Percentiles rank a stretch among this genome's conserved stretches.
Evolutionary conservation across 2,888 invertebrate genomes (phyloP).

Genomic region (Eupithecia pulchellata): DNA sequence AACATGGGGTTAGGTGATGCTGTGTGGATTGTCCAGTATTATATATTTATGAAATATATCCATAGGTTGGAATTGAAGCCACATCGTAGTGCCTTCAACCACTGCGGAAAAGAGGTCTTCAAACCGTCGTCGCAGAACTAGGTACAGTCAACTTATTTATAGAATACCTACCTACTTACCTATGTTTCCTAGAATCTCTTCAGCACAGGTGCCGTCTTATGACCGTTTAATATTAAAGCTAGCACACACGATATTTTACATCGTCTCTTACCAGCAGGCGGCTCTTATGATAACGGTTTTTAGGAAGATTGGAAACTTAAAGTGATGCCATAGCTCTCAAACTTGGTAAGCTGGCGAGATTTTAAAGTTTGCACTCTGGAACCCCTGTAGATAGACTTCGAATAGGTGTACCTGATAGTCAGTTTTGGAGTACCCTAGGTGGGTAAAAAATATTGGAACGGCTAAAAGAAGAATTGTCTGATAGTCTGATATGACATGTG

Average conservation of each 20-base stretch:
- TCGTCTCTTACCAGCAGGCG: conserved; percentile 57
- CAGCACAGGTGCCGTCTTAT: conserved; percentile 40
- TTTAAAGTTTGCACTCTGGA: conserved; percentile 30
- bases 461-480: background rate
- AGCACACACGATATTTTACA: conserved; percentile 63
- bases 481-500: no score
- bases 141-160: background rate
- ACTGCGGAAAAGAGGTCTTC: background rate
- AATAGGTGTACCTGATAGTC: background rate
- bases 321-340: conserved; percentile 44
- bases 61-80: background rate
- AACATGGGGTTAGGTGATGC: no score
- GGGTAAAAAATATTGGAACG: no score
- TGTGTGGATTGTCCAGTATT: no score
- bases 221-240: conserved; percentile 67
- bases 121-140: background rate
- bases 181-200: conserved; percentile 2
- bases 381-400: background rate
- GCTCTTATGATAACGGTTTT: conserved; percentile 63
- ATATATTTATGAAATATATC: background rate
- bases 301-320: conserved; percentile 65
- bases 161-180: background rate
- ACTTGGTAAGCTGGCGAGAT: conserved; percentile 37
- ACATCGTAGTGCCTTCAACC: background rate
- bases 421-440: no score